Conservation (phyloP, 2,888 invertebrate genomes). For the Carabus problematicus region DNA sequence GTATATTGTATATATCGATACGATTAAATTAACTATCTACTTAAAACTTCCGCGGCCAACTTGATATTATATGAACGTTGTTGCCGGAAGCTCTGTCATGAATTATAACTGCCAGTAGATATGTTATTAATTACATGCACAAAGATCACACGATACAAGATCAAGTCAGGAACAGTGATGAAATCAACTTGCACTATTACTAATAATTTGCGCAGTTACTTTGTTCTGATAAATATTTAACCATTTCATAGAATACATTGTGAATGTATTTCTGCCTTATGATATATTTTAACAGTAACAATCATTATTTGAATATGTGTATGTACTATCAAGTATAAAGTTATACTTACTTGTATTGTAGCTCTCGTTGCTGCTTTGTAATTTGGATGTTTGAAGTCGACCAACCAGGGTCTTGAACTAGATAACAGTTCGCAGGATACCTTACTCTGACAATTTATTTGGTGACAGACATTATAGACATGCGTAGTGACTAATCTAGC, state of each 20-base stretch:
- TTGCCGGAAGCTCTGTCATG: no score
- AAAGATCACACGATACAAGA: background rate
- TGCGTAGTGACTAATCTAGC: constrained; percentile 48
- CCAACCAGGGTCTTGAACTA: constrained; percentile 57
- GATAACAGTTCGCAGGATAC: constrained; percentile 52
- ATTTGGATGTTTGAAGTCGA: constrained; percentile 55
- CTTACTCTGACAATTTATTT: constrained; percentile 53
- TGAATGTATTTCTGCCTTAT: no score
- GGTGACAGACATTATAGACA: constrained; percentile 50
- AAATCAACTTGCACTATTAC: no score
- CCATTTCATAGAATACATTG: no score
- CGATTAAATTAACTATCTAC: background rate
- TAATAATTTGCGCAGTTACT: no score
- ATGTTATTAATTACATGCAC: background rate
- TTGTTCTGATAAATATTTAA: no score
- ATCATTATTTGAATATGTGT: no score
- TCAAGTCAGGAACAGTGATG: no score
- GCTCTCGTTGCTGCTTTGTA: constrained; percentile 59
- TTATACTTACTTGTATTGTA: constrained; percentile 55
- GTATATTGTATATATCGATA: background rate
- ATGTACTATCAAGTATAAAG: no score
- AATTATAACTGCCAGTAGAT: no score
- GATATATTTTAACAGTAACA: no score
- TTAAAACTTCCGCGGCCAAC: background rate
- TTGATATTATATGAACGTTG: background rate